Percentiles rank a stretch among this genome's conserved stretches.
Conservation (phyloP, 2,797 vertebrate genomes). For the Amblyopsis hoosieri region DNA sequence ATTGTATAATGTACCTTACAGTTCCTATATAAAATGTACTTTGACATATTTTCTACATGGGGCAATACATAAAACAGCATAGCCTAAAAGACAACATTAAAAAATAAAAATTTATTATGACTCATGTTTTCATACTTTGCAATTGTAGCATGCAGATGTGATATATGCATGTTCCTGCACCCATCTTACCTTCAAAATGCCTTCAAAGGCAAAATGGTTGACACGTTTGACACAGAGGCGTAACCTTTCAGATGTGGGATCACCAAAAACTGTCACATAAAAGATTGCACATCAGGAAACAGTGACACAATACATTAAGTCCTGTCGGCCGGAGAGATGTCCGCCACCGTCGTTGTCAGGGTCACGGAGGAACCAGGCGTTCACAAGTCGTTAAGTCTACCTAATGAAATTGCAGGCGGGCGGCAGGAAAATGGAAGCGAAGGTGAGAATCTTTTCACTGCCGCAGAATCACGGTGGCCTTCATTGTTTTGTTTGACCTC, state of each 20-base stretch:
- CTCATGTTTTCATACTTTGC: too few species aligned
- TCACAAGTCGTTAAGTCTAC: constrained; percentile 77
- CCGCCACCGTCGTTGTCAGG: constrained; percentile 65
- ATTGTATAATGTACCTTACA: too few species aligned
- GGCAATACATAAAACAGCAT: too few species aligned
- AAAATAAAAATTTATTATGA: too few species aligned
- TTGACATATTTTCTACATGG: too few species aligned
- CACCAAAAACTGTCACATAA: constrained; percentile 67
- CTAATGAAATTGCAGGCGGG: constrained; percentile 78
- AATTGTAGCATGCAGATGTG: too few species aligned
- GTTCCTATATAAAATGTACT: too few species aligned
- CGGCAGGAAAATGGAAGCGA: constrained; percentile 59
- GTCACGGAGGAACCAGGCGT: constrained; percentile 68
- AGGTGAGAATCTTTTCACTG: constrained; percentile 68
- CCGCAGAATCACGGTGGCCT: constrained; percentile 45
- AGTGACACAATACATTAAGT: constrained; percentile 70
- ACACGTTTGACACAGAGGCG: constrained; percentile 33
- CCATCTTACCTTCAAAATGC: constrained; percentile 45
- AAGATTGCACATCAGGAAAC: constrained; percentile 63
- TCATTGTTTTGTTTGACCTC: constrained; percentile 55
- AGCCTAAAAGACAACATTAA: too few species aligned
- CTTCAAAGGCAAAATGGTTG: constrained; percentile 49
- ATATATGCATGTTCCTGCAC: not conserved
- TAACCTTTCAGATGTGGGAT: constrained; percentile 61
- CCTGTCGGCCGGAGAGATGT: constrained; percentile 59